phyloP scores from a whole-genome alignment of 1,140 invertebrate genomes.

The Maconellicoccus hirsutus region DNA sequence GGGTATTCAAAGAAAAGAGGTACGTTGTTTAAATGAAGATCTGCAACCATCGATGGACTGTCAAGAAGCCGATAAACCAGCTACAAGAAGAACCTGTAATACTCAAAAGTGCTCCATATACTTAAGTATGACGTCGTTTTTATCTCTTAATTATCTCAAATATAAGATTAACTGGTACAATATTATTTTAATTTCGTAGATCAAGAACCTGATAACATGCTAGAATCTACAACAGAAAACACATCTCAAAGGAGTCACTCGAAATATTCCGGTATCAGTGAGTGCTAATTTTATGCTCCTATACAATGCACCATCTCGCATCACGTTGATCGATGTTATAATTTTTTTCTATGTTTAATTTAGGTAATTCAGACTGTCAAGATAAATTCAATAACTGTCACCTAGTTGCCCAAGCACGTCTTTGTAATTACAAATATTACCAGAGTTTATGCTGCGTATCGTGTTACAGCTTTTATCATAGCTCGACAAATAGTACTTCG shows the following conservation, averaged over 20 bases:
- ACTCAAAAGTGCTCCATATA: slow-evolving; percentile 40
- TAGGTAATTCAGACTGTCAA: slow-evolving; percentile 23
- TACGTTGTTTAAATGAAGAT: slow-evolving; percentile 46
- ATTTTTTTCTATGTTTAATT: slow-evolving; percentile 4
- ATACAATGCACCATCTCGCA: not conserved
- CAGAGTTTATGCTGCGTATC: slow-evolving; percentile 61
- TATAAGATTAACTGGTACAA: no score
- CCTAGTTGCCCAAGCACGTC: slow-evolving; percentile 59
- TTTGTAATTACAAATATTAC: slow-evolving; percentile 72
- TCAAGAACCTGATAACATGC: not conserved
- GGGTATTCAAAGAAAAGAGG: slow-evolving; percentile 46
- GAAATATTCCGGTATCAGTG: not conserved
- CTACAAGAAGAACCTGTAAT: slow-evolving; percentile 46
- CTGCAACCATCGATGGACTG: slow-evolving; percentile 39
- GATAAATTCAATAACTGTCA: slow-evolving; percentile 53
- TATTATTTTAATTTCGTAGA: not conserved
- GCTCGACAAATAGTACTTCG: not conserved
- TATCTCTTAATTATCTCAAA: no score
- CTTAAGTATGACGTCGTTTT: not conserved
- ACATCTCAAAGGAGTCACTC: not conserved
- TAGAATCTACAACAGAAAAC: not conserved
- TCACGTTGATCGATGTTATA: not conserved
- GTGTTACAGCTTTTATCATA: slow-evolving; percentile 35
- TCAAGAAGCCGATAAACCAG: slow-evolving; percentile 42
- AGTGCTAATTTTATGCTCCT: not conserved